A percentile compares a stretch with the other conserved stretches of the same genome.
These are phyloP conservation scores for Xylota segnis DNA, from an alignment of 2,888 invertebrate genomes.

Conservation along the genomic window DNA sequence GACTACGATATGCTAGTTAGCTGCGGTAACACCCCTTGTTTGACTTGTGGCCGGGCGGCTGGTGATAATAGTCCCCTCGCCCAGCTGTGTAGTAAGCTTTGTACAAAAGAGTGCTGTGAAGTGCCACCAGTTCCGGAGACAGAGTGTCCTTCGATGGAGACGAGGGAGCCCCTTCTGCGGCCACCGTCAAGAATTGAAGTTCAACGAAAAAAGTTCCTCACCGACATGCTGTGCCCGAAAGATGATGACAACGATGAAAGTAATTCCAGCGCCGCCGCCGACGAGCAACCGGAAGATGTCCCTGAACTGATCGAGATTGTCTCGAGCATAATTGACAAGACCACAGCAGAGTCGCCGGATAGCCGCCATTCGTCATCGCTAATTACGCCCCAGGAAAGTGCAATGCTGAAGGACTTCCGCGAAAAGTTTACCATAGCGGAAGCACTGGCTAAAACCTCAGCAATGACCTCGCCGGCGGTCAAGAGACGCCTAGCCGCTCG, in stretches of 20 bases:
- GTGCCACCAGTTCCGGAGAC: constrained; percentile 58
- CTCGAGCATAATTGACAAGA: constrained; percentile 65
- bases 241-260: constrained; percentile 66
- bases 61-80: constrained; percentile 78
- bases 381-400: constrained; percentile 78
- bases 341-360: constrained; percentile 32
- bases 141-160: constrained; percentile 61
- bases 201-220: constrained; percentile 80
- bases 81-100: constrained; percentile 82
- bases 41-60: constrained; percentile 79
- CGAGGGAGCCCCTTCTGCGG: constrained; percentile 30
- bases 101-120: constrained; percentile 81
- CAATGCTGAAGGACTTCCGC: constrained; percentile 82
- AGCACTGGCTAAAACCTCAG: constrained; percentile 86
- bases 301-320: constrained; percentile 64
- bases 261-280: constrained; percentile 11
- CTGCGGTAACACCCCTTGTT: constrained; percentile 77
- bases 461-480: constrained; percentile 86
- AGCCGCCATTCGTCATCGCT: constrained; percentile 56
- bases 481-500: constrained; percentile 86
- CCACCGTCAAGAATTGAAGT: constrained; percentile 78
- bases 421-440: constrained; percentile 86
- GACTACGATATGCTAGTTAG: constrained; percentile 33
- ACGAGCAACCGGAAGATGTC: constrained; percentile 47
- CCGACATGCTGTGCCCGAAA: constrained; percentile 77